phyloP scores from a whole-genome alignment of 2,797 vertebrate genomes.

The Liasis olivaceus region DNA sequence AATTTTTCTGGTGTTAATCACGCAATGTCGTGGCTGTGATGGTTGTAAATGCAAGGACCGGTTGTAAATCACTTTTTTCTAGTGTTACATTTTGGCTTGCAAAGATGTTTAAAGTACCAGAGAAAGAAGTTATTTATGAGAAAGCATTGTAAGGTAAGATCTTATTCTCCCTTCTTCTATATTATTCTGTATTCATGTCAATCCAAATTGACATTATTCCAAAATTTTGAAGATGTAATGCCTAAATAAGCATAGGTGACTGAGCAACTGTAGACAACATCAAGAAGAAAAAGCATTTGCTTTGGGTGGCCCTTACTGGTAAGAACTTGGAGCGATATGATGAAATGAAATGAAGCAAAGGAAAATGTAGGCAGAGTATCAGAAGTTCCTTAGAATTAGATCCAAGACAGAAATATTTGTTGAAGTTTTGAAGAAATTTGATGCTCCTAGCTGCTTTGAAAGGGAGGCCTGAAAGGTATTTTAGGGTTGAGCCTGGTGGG shows the following conservation, averaged over 20 bases:
- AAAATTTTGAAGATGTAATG: conserved; percentile 24
- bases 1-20: conserved; percentile 35
- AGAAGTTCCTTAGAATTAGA: conserved; percentile 37
- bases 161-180: conserved; percentile 48
- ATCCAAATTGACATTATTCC: conserved; percentile 46
- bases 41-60: too few relatives aligned
- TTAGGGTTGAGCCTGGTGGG: conserved; percentile 2
- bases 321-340: conserved; percentile 43
- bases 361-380: conserved; percentile 43
- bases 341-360: conserved; percentile 26
- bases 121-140: conserved; percentile 54
- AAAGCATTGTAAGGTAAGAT: conserved; percentile 46
- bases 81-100: conserved; percentile 38
- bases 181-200: conserved; percentile 50
- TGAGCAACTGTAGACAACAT: conserved; percentile 46
- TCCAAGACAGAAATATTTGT: conserved; percentile 37
- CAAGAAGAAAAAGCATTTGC: conserved; percentile 34
- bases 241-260: conserved; percentile 41
- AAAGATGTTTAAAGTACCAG: conserved; percentile 60
- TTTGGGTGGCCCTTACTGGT: conserved; percentile 45
- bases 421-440: conserved; percentile 42
- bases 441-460: conserved; percentile 27
- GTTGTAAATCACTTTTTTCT: conserved; percentile 17
- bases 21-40: too few relatives aligned
- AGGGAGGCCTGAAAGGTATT: conserved; percentile 27